Conservation (phyloP, 2,797 vertebrate genomes). For the Chloroceryle amazona region DNA sequence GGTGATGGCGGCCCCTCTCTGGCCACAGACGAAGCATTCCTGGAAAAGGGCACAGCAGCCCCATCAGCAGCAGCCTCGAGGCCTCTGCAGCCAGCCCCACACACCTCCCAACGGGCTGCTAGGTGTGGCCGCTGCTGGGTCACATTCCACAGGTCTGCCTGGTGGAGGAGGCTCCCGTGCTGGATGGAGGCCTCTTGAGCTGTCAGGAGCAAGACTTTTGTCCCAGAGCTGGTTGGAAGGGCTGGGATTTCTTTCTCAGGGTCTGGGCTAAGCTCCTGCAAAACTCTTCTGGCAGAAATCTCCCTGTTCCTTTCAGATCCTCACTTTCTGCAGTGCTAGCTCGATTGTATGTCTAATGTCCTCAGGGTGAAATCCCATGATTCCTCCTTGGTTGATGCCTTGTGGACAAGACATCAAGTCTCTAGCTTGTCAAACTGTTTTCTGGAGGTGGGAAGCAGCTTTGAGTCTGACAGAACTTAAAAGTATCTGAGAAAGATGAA, state of each 20-base stretch:
- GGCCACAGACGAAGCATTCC: no score
- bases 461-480: background rate
- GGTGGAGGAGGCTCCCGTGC: background rate
- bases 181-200: background rate
- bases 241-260: no score
- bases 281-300: no score
- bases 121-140: background rate
- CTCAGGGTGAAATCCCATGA: no score
- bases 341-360: no score
- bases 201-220: background rate
- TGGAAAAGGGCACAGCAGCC: background rate
- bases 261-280: no score
- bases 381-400: no score
- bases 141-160: background rate
- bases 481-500: background rate
- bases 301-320: no score
- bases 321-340: no score
- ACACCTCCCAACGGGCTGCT: no score
- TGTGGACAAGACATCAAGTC: background rate
- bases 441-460: background rate
- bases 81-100: accelerated
- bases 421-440: background rate
- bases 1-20: no score
- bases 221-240: no score
- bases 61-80: background rate